phyloP scores from a whole-genome alignment of 2,888 invertebrate species.

The Agriopis leucophaearia region DNA sequence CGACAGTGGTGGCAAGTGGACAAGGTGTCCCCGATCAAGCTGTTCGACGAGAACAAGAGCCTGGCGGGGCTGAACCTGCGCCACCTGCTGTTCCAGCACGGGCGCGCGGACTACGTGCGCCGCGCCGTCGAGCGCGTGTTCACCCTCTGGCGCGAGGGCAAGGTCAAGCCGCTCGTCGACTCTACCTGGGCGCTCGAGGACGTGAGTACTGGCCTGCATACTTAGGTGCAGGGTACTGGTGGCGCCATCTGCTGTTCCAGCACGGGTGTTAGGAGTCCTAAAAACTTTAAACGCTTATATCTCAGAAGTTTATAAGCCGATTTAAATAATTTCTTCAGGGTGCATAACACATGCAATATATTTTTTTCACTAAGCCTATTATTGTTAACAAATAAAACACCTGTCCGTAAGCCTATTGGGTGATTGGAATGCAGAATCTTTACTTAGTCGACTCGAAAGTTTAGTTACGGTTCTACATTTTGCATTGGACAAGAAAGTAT shows the following conservation, averaged over 20 bases:
- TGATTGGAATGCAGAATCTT: too few relatives aligned
- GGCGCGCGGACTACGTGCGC: constrained; percentile 90
- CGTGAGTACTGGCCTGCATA: constrained; percentile 68
- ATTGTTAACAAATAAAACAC: too few relatives aligned
- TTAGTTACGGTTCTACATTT: too few relatives aligned
- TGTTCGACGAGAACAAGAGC: constrained; percentile 95
- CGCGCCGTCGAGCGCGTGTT: constrained; percentile 91
- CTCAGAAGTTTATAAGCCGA: too few relatives aligned
- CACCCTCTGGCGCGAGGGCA: constrained; percentile 91
- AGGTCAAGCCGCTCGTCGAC: constrained; percentile 93
- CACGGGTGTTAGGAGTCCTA: not conserved
- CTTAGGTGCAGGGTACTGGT: not conserved
- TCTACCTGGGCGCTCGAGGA: constrained; percentile 96
- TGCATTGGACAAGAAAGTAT: too few relatives aligned
- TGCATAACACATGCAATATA: too few relatives aligned
- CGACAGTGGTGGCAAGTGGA: constrained; percentile 96
- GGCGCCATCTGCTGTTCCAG: not conserved
- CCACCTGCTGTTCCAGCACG: constrained; percentile 93
- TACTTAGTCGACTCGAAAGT: too few relatives aligned
- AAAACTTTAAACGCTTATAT: too few relatives aligned
- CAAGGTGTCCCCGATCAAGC: constrained; percentile 94
- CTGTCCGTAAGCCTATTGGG: too few relatives aligned
- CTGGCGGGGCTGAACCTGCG: constrained; percentile 94
- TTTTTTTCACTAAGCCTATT: too few relatives aligned
- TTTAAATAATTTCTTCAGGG: too few relatives aligned